Conservation (phyloP, 1,140 invertebrate genomes). For the Proctacanthus coquilletti region DNA sequence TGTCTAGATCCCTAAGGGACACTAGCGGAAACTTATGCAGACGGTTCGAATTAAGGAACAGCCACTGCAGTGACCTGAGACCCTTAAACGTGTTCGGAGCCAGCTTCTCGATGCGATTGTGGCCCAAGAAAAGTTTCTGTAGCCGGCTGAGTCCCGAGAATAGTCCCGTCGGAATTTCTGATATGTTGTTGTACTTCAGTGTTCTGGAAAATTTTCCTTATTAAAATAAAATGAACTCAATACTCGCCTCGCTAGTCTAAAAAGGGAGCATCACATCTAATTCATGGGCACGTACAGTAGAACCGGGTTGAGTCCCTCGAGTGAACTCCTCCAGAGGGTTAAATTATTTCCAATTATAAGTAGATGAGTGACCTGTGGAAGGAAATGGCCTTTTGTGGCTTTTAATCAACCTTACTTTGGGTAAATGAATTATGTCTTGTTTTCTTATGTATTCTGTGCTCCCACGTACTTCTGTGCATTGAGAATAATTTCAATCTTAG, state of each 20-base stretch:
- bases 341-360: slow-evolving; percentile 20
- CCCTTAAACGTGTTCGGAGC: slow-evolving; percentile 27
- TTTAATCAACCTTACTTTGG: too few species aligned
- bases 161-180: slow-evolving; percentile 17
- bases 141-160: slow-evolving; percentile 16
- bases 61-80: slow-evolving; percentile 28
- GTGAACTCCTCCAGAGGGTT: slow-evolving; percentile 13
- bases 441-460: too few species aligned
- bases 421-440: too few species aligned
- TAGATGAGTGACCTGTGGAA: slow-evolving; percentile 17
- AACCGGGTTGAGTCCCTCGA: slow-evolving; percentile 15
- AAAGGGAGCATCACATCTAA: too few species aligned
- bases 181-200: slow-evolving; percentile 27
- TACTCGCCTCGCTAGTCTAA: too few species aligned
- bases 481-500: too few species aligned
- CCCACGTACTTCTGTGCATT: too few species aligned
- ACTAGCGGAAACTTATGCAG: slow-evolving; percentile 20
- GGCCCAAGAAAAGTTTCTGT: slow-evolving; percentile 24
- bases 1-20: slow-evolving; percentile 29
- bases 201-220: slow-evolving; percentile 10
- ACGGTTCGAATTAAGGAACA: slow-evolving; percentile 31
- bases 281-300: slow-evolving; percentile 25
- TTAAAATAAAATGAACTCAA: too few species aligned
- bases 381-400: too few species aligned
- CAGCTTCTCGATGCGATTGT: slow-evolving; percentile 32